Percentiles rank a stretch among this genome's conserved stretches.
Conservation (phyloP, 2,797 vertebrate genomes). For the Taeniopygia guttata region DNA sequence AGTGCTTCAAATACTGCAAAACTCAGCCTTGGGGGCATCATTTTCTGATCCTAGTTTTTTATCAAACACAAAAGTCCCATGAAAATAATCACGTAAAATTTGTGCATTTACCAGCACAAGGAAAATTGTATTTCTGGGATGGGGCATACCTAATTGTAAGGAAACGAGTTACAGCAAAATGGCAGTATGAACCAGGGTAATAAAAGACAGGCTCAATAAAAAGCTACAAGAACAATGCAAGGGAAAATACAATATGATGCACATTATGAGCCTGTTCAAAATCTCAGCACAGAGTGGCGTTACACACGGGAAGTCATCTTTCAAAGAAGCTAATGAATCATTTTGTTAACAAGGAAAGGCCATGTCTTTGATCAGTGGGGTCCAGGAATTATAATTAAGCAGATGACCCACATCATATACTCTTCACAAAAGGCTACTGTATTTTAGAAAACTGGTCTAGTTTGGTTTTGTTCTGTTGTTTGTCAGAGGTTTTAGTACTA, state of each 20-base stretch:
- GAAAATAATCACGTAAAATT: background rate
- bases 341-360: constrained; percentile 1
- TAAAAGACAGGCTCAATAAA: constrained; percentile 56
- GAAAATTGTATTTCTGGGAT: constrained; percentile 54
- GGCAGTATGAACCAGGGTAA: background rate
- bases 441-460: background rate
- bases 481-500: background rate
- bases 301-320: background rate
- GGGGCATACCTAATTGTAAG: constrained; percentile 30
- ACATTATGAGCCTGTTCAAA: background rate
- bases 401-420: background rate
- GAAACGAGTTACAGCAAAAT: constrained; percentile 47
- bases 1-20: background rate
- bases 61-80: background rate
- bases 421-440: background rate
- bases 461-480: background rate
- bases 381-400: background rate
- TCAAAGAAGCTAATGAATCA: constrained; percentile 18
- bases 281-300: background rate
- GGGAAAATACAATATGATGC: background rate
- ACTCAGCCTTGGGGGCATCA: background rate
- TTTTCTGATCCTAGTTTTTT: constrained; percentile 37
- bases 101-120: constrained; percentile 28
- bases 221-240: constrained; percentile 38
- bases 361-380: background rate